Evolutionary conservation across 92 coral and sea anemone species (phyloP).

Genomic region (Anthopleura xanthogrammica): DNA sequence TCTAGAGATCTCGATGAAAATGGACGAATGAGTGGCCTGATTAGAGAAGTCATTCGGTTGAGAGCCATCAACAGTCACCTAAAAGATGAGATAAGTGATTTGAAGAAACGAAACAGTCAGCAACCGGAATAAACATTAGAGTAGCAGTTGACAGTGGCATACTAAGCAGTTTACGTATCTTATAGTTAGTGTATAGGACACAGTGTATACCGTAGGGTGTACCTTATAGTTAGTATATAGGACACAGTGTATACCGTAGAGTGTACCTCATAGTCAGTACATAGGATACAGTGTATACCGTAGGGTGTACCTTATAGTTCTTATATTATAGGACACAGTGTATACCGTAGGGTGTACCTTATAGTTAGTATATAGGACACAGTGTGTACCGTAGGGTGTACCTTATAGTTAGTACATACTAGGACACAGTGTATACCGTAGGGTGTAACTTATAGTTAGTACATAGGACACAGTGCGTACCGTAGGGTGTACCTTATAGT

Average conservation of each 20-base stretch:
- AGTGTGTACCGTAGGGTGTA: background rate
- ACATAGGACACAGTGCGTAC: background rate
- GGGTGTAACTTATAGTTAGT: background rate
- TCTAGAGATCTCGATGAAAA: background rate
- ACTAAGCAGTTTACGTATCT: background rate
- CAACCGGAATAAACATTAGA: background rate
- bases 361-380: background rate
- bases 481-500: background rate
- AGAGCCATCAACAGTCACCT: slow-evolving; percentile 16
- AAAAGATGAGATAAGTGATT: slow-evolving; percentile 11
- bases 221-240: too few relatives aligned
- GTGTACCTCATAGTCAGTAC: too few relatives aligned
- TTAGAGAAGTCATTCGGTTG: background rate
- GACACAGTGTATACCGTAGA: too few relatives aligned
- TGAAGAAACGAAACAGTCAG: background rate
- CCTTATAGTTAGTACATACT: background rate
- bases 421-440: too few relatives aligned
- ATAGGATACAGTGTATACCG: too few relatives aligned
- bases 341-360: background rate
- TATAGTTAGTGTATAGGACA: background rate
- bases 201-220: too few relatives aligned
- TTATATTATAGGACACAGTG: background rate
- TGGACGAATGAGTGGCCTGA: slow-evolving; percentile 4
- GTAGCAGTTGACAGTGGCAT: too few relatives aligned
- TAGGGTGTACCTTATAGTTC: too few relatives aligned